phyloP scores from a whole-genome alignment of 1,140 invertebrate genomes.

The Halesus radiatus region DNA sequence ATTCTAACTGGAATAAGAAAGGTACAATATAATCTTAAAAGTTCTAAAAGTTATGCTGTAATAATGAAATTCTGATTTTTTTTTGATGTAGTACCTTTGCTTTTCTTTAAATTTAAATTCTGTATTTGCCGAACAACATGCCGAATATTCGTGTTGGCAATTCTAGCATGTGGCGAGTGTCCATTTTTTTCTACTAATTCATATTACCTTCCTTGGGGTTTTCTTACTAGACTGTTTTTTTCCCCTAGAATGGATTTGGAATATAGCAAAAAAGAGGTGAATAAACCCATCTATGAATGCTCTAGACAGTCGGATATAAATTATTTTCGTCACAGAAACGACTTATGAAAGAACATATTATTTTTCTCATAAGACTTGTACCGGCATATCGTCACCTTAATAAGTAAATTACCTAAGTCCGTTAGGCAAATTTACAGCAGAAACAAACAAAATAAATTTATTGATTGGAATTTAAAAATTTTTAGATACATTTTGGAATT shows the following conservation, averaged over 20 bases:
- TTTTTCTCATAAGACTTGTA: neutral
- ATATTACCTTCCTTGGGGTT: slow-evolving; percentile 15
- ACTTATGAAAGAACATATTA: slow-evolving; percentile 32
- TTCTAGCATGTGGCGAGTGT: slow-evolving; percentile 44
- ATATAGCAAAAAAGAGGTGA: slow-evolving; percentile 33
- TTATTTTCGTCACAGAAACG: neutral
- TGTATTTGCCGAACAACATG: neutral
- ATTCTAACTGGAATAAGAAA: too few species aligned
- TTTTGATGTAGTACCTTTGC: too few species aligned
- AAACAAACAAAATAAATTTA: too few species aligned
- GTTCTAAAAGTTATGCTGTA: too few species aligned
- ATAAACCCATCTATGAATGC: neutral
- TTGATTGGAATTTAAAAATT: too few species aligned
- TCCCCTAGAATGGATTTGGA: neutral
- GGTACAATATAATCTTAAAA: too few species aligned
- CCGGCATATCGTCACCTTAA: too few species aligned
- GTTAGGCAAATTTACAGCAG: too few species aligned
- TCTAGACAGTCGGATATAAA: slow-evolving; percentile 17
- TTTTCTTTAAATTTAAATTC: too few species aligned
- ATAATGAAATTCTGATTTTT: too few species aligned
- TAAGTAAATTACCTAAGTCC: too few species aligned
- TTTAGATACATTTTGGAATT: too few species aligned
- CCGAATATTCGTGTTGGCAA: slow-evolving; percentile 41
- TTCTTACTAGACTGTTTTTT: slow-evolving; percentile 39
- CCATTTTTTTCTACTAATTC: slow-evolving; percentile 19